Base-by-base conservation (phyloP, 2,797 vertebrate species). In the Pelochelys cantorii region DNA sequence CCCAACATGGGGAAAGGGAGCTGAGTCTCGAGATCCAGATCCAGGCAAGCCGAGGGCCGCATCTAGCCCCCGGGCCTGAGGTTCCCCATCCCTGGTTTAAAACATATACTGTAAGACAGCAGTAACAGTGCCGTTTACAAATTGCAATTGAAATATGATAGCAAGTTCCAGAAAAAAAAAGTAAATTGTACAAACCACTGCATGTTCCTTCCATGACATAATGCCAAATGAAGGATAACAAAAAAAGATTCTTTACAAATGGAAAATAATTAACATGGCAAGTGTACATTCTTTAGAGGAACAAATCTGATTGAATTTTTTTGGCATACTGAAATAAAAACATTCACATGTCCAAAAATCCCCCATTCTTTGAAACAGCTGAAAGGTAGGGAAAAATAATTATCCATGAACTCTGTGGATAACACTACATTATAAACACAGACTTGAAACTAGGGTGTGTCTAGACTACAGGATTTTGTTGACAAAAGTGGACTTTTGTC, bases 121-220 rank as follows among this genome's bases (percentile, higher is more conserved):
- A 86, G 14, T 48, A 11, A 42, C 85, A 53, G 12, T 1, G n/a
- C 2, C 10, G 15, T 90, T 93, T 81, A 84, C 79, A 93, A 93
- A 84, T 2, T 1, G 13, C 79, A 85, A 57, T 7, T 86, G 79
- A 91, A 90, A 75, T 13, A 88, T 86, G 20, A 34, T 0, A 48
- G 1, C 55, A 62, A n/a, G 6, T 4, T 89, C 75, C 25, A 12
- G 23, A 54, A 54, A 54, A 54, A 54, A 5, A 48, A 29, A 81
- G 81, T 25, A 75, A 68, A 31, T 27, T 37, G 48, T 48, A 10
- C n/a, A 48, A 84, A 0, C 0, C 25, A 83, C 5, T 29, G 27
- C n/a, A 86, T 11, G 83, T 81, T 22, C 80, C 29, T 80, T 74
- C 22, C 4, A 88, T 31, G 87, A 81, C 48, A 82, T 9, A 77